phyloP scores from a whole-genome alignment of 2,888 invertebrate species.

The Xestobium rufovillosum region DNA sequence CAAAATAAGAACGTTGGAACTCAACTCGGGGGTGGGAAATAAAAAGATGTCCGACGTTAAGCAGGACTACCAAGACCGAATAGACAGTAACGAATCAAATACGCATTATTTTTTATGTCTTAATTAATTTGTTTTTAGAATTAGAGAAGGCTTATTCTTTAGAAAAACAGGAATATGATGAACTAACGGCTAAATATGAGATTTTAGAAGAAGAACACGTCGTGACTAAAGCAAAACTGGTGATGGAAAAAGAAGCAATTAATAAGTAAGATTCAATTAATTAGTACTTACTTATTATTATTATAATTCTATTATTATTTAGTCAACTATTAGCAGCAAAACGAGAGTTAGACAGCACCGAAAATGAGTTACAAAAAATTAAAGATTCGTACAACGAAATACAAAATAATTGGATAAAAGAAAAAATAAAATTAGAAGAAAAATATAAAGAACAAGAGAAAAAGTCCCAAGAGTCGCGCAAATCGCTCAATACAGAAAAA shows the following conservation, averaged over 20 bases:
- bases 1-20: conserved; percentile 61
- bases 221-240: conserved; percentile 71
- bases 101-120: conserved; percentile 18
- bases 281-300: conserved; percentile 3
- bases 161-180: conserved; percentile 68
- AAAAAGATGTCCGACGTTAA: conserved; percentile 61
- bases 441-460: conserved; percentile 4
- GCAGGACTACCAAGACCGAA: conserved; percentile 58
- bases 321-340: conserved; percentile 57
- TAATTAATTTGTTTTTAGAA: conserved; percentile 43
- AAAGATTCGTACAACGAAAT: conserved; percentile 58
- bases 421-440: conserved; percentile 57
- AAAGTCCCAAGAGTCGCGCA: conserved; percentile 4
- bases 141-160: conserved; percentile 59
- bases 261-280: conserved; percentile 49
- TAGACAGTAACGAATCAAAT: conserved; percentile 56
- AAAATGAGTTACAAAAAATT: conserved; percentile 57
- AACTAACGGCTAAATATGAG: conserved; percentile 75
- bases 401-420: conserved; percentile 64
- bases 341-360: conserved; percentile 53
- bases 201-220: conserved; percentile 78
- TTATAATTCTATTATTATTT: conserved; percentile 23
- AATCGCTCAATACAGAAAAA: conserved; percentile 49
- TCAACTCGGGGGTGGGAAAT: conserved; percentile 52
- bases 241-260: conserved; percentile 73